These are phyloP conservation scores for Diarsia dahlii DNA, from an alignment of 2,888 invertebrate species.

Conservation along the genomic window DNA sequence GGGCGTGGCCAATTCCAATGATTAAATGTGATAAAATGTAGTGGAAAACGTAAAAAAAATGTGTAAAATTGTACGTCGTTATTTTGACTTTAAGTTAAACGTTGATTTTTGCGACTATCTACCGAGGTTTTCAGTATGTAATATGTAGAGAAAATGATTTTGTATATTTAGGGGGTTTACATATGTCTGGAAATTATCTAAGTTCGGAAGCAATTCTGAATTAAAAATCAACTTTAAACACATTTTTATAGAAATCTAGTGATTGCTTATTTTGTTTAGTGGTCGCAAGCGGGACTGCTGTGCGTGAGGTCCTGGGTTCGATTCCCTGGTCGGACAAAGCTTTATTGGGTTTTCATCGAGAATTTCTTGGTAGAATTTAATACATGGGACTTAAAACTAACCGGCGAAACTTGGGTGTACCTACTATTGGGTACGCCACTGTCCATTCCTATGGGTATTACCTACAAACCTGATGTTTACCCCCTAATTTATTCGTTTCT, in stretches of 20 bases:
- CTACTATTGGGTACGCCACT: no score
- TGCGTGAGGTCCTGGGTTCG: no score
- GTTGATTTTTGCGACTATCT: constrained; percentile 8
- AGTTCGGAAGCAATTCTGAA: background rate
- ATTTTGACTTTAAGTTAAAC: constrained; percentile 16
- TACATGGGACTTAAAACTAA: no score
- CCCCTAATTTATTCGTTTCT: background rate
- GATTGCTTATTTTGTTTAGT: no score
- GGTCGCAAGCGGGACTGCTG: no score
- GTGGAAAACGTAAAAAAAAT: constrained; percentile 53
- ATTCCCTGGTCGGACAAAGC: no score
- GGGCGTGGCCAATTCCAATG: constrained; percentile 72
- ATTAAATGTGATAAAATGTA: constrained; percentile 73
- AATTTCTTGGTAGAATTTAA: no score
- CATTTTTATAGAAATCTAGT: background rate
- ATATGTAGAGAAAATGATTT: background rate
- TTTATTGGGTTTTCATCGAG: no score
- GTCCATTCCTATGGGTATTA: no score
- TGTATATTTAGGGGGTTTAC: background rate
- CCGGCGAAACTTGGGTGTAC: no score
- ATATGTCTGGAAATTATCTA: background rate
- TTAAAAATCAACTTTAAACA: background rate
- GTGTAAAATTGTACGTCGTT: constrained; percentile 47
- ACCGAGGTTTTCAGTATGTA: background rate
- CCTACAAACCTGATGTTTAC: background rate